Evolutionary conservation across 2,888 invertebrate species (phyloP).

Genomic region (Metacarcinus magister): DNA sequence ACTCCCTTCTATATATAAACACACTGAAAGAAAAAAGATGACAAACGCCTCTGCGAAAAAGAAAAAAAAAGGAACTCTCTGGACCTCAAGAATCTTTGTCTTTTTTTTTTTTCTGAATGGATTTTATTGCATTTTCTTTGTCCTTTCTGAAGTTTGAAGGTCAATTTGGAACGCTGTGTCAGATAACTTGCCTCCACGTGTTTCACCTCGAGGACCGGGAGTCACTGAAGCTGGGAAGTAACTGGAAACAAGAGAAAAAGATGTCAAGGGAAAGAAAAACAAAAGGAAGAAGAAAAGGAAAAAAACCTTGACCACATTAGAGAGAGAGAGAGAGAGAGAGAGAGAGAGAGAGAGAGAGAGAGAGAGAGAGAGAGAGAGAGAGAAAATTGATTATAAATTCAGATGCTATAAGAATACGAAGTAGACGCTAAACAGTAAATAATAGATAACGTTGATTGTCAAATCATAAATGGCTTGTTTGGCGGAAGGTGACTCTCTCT

Average conservation of each 20-base stretch:
- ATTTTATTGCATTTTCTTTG: background rate
- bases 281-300: too few species aligned
- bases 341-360: background rate
- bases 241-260: background rate
- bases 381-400: too few species aligned
- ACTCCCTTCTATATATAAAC: background rate
- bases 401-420: too few species aligned
- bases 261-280: background rate
- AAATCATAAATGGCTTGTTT: background rate
- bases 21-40: background rate
- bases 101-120: background rate
- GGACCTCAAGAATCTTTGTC: background rate
- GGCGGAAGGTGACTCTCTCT: background rate
- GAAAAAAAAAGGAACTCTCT: background rate
- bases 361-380: background rate
- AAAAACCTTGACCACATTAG: background rate
- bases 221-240: background rate
- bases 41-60: background rate
- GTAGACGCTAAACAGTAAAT: too few species aligned
- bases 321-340: background rate
- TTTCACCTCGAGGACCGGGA: background rate
- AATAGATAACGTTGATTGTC: background rate
- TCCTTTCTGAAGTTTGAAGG: background rate
- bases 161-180: background rate
- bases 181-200: background rate